Evolutionary conservation across 2,113 vertebrate species (phyloP).

Genomic region (Butorides virescens): DNA sequence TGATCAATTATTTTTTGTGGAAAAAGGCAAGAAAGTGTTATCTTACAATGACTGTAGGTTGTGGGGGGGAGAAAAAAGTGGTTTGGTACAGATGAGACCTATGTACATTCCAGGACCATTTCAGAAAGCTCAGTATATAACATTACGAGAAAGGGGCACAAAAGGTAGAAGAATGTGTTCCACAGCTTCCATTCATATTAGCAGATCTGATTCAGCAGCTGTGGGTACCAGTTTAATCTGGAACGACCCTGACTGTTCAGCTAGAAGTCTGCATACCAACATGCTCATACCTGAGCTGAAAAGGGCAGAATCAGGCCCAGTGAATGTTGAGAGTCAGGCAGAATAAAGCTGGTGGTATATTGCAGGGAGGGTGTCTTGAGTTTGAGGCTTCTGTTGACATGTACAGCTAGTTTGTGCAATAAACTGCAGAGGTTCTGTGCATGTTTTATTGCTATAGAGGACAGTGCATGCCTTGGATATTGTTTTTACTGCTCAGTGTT

Average conservation of each 20-base stretch:
- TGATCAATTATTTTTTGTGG: background rate
- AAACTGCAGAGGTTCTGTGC: background rate
- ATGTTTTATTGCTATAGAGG: background rate
- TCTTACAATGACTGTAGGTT: background rate
- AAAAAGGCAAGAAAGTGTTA: background rate
- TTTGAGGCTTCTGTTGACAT: background rate
- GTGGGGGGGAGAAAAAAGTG: no score
- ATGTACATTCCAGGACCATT: background rate
- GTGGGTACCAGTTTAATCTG: background rate
- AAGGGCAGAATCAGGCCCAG: background rate
- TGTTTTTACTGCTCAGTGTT: background rate
- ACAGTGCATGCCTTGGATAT: background rate
- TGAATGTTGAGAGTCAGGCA: background rate
- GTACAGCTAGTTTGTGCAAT: background rate
- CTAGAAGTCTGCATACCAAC: background rate
- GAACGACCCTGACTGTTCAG: background rate
- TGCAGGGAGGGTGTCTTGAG: background rate
- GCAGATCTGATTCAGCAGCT: background rate
- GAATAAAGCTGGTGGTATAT: background rate
- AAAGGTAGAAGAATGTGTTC: background rate
- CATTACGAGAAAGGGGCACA: background rate
- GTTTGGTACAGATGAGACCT: background rate
- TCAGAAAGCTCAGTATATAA: background rate
- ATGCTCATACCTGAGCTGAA: background rate
- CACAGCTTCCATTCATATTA: background rate